Percentiles rank a stretch among this genome's conserved stretches.
These are phyloP conservation scores for Chrysina gloriosa DNA, from an alignment of 2,888 invertebrate genomes.

Conservation along the genomic window DNA sequence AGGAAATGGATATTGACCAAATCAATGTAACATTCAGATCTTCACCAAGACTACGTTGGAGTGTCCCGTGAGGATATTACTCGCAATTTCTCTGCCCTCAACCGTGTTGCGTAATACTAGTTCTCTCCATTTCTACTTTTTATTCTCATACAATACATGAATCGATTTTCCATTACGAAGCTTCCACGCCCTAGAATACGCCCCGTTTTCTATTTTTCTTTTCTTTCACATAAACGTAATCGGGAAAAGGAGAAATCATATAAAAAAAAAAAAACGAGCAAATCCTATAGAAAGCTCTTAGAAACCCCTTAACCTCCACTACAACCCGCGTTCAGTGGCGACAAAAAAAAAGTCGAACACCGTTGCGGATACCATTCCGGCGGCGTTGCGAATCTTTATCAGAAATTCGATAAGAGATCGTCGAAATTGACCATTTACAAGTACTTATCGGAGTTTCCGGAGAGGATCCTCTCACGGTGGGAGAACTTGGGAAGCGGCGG, in stretches of 20 bases:
- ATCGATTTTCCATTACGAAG: too few relatives aligned
- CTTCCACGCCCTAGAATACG: background rate
- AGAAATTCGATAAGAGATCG: constrained; percentile 20
- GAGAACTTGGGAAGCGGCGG: too few relatives aligned
- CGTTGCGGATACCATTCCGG: background rate
- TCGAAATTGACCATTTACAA: constrained; percentile 23
- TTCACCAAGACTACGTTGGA: too few relatives aligned
- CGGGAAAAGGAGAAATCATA: background rate
- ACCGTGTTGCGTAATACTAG: too few relatives aligned
- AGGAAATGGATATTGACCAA: too few relatives aligned
- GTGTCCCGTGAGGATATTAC: too few relatives aligned
- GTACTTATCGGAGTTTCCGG: constrained; percentile 7
- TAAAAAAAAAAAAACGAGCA: background rate
- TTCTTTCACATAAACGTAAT: background rate
- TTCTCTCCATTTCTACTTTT: too few relatives aligned
- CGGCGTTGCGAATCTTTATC: background rate
- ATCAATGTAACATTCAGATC: too few relatives aligned
- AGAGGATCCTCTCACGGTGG: background rate
- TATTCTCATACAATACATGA: too few relatives aligned
- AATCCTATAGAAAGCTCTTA: background rate
- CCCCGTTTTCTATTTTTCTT: background rate
- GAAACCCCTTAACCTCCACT: background rate
- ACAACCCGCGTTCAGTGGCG: background rate
- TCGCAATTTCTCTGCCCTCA: too few relatives aligned
- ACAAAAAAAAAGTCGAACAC: background rate